These are phyloP conservation scores for Urocitellus parryii DNA, from an alignment of 2,113 vertebrate species.

Conservation along the genomic window DNA sequence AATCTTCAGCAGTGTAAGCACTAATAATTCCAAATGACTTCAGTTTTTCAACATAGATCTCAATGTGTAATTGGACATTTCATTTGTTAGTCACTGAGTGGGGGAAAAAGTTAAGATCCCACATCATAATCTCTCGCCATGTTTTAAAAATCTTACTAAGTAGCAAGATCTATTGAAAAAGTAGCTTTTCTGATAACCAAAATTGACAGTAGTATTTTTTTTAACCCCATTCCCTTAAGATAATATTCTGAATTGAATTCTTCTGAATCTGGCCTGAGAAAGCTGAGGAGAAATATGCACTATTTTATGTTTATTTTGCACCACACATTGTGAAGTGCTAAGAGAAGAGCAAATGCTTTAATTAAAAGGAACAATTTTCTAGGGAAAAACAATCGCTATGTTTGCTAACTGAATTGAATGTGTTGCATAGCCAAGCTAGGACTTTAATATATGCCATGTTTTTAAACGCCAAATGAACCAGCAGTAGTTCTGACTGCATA, in stretches of 20 bases:
- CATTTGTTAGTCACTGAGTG: background rate
- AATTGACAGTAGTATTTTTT: background rate
- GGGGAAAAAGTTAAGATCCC: background rate
- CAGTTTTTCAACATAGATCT: background rate
- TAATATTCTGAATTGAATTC: conserved; percentile 48
- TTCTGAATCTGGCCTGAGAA: conserved; percentile 40
- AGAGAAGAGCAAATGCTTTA: conserved; percentile 85
- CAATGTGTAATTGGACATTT: background rate
- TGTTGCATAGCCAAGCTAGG: conserved; percentile 69
- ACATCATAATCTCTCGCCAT: background rate
- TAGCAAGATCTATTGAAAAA: background rate
- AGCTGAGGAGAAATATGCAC: conserved; percentile 35
- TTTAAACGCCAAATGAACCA: conserved; percentile 81
- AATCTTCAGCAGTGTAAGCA: background rate
- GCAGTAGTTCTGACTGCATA: conserved; percentile 80
- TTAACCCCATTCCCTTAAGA: background rate
- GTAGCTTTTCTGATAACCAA: conserved; percentile 1
- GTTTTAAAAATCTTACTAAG: conserved; percentile 1
- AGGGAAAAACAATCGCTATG: conserved; percentile 80
- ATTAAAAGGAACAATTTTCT: conserved; percentile 84
- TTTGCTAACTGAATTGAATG: conserved; percentile 84
- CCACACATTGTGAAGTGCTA: conserved; percentile 74
- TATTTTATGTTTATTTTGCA: conserved; percentile 76
- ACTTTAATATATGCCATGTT: conserved; percentile 84
- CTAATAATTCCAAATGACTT: background rate